A percentile compares a stretch with the other conserved stretches of the same genome.
phyloP scores from a whole-genome alignment of 2,113 vertebrate genomes.

The Prietella phreatophila region DNA sequence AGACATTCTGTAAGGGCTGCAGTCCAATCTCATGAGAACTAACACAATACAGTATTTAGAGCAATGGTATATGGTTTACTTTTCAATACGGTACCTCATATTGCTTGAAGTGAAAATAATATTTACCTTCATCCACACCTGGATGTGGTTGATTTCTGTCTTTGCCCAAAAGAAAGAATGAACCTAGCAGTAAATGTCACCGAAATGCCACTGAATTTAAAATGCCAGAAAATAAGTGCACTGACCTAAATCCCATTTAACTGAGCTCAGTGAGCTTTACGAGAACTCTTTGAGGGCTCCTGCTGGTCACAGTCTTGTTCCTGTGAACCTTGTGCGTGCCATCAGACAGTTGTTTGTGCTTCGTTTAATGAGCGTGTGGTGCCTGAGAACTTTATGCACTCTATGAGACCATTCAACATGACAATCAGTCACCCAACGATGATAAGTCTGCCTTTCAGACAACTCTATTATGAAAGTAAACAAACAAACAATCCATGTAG shows the following conservation, averaged over 20 bases:
- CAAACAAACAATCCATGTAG: constrained; percentile 46
- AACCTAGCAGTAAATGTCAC: not conserved
- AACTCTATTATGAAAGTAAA: constrained; percentile 48
- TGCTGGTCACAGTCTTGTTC: constrained; percentile 55
- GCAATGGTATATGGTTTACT: not conserved
- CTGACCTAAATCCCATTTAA: constrained; percentile 13
- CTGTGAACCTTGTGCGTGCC: constrained; percentile 64
- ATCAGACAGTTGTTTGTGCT: constrained; percentile 61
- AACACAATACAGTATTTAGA: constrained; percentile 9
- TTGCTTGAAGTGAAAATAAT: constrained; percentile 20
- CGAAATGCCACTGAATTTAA: not conserved
- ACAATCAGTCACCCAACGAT: constrained; percentile 57
- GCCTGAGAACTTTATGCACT: constrained; percentile 59
- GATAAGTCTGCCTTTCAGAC: constrained; percentile 58
- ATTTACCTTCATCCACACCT: constrained; percentile 7
- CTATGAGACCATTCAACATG: constrained; percentile 56
- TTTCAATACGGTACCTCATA: not conserved
- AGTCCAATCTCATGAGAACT: constrained; percentile 8
- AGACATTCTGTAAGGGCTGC: constrained; percentile 46
- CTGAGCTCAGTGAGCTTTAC: constrained; percentile 22
- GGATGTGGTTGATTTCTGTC: not conserved
- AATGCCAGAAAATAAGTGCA: not conserved
- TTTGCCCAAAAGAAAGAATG: not conserved
- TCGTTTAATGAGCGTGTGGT: constrained; percentile 56
- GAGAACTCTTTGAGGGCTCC: not conserved